Evolutionary conservation across 2,797 vertebrate genomes (phyloP), one percentile per base, ranked within the genome.

Genomic region (Aeoliscus strigatus): DNA sequence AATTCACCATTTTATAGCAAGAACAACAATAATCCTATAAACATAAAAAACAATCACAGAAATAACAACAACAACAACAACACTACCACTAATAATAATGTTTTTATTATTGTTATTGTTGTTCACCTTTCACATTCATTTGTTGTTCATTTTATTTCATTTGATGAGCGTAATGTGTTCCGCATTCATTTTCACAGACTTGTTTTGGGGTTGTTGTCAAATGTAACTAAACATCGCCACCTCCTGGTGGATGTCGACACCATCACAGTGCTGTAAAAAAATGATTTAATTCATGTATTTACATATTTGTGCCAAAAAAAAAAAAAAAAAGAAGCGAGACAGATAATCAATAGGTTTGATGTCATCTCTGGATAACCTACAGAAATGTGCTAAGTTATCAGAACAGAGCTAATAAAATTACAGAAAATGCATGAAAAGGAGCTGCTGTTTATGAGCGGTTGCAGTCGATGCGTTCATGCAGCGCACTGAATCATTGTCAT

Each of bases 401-500:
- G 51, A 76, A 62, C 12, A 16, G n/a, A 13, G 30, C 54, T 63
- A 60, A 70, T 73, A 71, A 69, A 80, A 77, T n/a, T 2, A 14
- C 27, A 60, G 49, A 71, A 67, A 79, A 71, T 66, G 57, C 64
- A 71, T 65, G 63, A 69, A 77, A 75, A 73, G 59, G 42, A 37
- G 53, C 49, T 43, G 50, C 57, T 60, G 63, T 67, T 62, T 66
- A 23, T 47, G 56, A 66, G 51, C 61, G 71, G 77, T 73, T 72
- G 63, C 36, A 63, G 75, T 86, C 80, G 42, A 85, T 86, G 75
- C 63, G 80, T 79, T 75, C 71, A 75, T 83, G 76, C 80, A 81
- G 75, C 11, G 66, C 49, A 77, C 80, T 86, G 71, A 83, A 83
- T 86, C 84, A 84, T 84, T 86, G 84, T 85, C 84, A 80, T 84